A percentile compares a stretch with the other conserved stretches of the same genome.
Evolutionary conservation across 2,797 vertebrate species (phyloP).

Genomic region (Schizopygopsis malacanthus): DNA sequence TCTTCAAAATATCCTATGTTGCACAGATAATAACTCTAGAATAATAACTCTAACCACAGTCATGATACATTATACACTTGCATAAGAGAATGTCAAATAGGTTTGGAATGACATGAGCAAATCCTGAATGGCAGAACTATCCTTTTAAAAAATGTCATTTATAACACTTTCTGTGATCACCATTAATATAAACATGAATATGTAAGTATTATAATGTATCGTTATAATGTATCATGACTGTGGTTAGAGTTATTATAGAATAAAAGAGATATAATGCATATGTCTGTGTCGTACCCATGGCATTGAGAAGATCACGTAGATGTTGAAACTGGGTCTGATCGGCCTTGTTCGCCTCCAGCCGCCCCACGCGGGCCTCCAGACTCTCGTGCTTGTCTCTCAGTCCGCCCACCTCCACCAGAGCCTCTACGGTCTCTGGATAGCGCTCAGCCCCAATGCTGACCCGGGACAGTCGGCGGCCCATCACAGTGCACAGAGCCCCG

Average conservation of each 20-base stretch:
- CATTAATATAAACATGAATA: neutral
- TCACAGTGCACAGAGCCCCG: fast-evolving
- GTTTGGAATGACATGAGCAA: neutral
- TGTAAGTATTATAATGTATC: too few relatives aligned
- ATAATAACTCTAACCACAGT: too few relatives aligned
- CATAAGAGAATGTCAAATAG: neutral
- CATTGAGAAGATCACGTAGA: slow-evolving; percentile 63
- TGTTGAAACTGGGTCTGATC: slow-evolving; percentile 67
- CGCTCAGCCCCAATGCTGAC: slow-evolving; percentile 44
- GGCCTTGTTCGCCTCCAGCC: slow-evolving; percentile 66
- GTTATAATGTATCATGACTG: neutral
- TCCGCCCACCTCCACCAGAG: slow-evolving; percentile 67
- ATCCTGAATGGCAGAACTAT: neutral
- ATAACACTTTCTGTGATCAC: neutral
- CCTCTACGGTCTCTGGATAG: slow-evolving; percentile 65
- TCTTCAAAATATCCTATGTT: neutral
- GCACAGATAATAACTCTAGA: neutral
- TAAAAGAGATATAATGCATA: neutral
- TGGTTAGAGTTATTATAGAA: neutral
- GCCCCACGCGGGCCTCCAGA: slow-evolving; percentile 71
- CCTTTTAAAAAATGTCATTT: neutral
- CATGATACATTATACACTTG: too few relatives aligned
- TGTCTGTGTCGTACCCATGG: slow-evolving; percentile 60
- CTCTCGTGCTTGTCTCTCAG: slow-evolving; percentile 63
- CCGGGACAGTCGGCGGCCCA: neutral